Evolutionary conservation across 2,797 vertebrate species (phyloP).

Genomic region (Parauchenoglanis punctatus): DNA sequence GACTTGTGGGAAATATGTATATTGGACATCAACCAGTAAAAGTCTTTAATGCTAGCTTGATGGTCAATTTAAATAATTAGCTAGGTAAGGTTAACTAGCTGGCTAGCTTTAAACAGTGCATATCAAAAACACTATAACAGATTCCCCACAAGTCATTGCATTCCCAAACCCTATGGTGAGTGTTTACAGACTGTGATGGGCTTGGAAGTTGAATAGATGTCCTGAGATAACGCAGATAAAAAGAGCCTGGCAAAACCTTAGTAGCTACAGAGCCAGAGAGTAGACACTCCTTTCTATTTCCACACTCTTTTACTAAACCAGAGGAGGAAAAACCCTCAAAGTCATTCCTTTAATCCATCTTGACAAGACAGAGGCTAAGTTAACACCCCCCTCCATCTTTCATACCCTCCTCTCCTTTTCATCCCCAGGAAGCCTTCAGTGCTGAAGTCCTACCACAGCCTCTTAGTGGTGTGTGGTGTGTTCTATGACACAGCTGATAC

Average conservation of each 20-base stretch:
- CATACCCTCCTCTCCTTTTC: constrained; percentile 20
- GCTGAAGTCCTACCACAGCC: constrained; percentile 51
- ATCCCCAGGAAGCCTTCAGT: constrained; percentile 48
- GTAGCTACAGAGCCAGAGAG: constrained; percentile 40
- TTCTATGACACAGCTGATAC: constrained; percentile 48
- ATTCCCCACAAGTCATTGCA: neutral
- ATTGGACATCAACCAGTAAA: neutral
- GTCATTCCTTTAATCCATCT: constrained; percentile 78
- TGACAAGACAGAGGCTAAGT: constrained; percentile 78
- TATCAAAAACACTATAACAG: neutral
- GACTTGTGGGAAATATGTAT: neutral
- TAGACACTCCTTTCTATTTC: constrained; percentile 58
- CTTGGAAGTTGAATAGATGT: constrained; percentile 47
- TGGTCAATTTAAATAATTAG: neutral
- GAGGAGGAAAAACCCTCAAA: constrained; percentile 76
- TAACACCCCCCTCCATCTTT: constrained; percentile 57
- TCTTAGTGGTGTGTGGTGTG: constrained; percentile 53
- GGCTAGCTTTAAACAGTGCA: neutral
- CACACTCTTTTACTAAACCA: constrained; percentile 68
- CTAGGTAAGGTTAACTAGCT: neutral
- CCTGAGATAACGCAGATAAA: constrained; percentile 48
- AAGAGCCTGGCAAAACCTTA: constrained; percentile 31
- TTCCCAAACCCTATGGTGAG: constrained; percentile 21
- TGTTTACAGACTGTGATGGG: constrained; percentile 44
- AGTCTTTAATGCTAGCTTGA: neutral